Evolutionary conservation across 2,113 vertebrate species (phyloP), one percentile per base, ranked within the genome.

Genomic region (Cygnus buccinator): DNA sequence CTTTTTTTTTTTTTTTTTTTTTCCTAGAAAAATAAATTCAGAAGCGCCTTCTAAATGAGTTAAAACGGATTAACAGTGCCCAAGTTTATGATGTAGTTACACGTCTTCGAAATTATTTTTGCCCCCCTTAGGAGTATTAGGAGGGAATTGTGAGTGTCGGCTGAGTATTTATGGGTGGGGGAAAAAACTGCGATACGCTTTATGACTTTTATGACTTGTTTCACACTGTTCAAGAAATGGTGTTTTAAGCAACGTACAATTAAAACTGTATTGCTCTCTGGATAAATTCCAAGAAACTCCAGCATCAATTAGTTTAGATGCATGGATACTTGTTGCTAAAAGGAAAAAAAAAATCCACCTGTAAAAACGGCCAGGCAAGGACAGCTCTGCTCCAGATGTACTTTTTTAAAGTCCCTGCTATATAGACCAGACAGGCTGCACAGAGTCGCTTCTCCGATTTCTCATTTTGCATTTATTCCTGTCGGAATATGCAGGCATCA

Each of bases 191-290:
- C 12, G 92, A 90, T 92, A 96, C 26, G 75, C 90, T 97, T 95
- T 96, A 95, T 95, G 95, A 96, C 97, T 97, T 98, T 97, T 97
- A 97, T 89, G 94, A 92, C 95, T 94, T 87, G 97, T 91, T 97
- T 95, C 97, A 96, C 96, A 97, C 96, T 94, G 95, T 87, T 97
- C n/a, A 9, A 97, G 97, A 97, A 97, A 96, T 84, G 97, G 95
- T 95, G 94, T 97, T 98, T 97, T 95, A 97, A 98, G 95, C 96
- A 97, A 98, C 95, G 79, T 96, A 97, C 94, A 96, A 95, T 98
- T 96, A 96, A 97, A 98, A 95, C 74, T 96, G 78, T 93, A 96
- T 97, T 95, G 80, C 92, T 97, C 61, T 96, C 96, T 97, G 97
- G 97, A 97, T 37, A 92, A 96, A 91, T 75, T 97, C 97, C 96